A percentile compares a stretch with the other conserved stretches of the same genome.
Conservation (phyloP, 2,797 vertebrate genomes). For the Pseudochirops cupreus region DNA sequence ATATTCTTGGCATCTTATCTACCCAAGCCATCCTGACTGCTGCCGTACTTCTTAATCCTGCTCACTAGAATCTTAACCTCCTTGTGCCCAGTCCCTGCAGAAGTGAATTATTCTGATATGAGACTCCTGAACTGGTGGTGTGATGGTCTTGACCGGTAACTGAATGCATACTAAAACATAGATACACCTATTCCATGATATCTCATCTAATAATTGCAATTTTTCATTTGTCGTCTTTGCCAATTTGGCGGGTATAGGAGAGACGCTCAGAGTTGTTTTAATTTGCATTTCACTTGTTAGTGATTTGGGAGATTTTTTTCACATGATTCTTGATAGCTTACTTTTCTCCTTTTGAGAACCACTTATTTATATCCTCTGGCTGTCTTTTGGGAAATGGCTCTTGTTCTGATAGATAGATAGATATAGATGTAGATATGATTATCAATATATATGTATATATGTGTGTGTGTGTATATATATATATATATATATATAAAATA, state of each 20-base stretch:
- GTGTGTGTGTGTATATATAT: too few relatives aligned
- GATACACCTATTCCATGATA: neutral
- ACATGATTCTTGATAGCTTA: neutral
- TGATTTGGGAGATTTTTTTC: neutral
- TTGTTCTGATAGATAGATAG: neutral
- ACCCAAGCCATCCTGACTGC: neutral
- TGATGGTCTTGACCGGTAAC: neutral
- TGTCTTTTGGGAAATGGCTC: neutral
- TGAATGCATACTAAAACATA: neutral
- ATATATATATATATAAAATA: too few relatives aligned
- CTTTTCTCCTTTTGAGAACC: neutral
- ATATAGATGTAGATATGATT: too few relatives aligned
- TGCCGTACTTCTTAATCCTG: neutral
- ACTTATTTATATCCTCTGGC: neutral
- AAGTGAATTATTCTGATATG: neutral
- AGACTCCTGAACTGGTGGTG: neutral
- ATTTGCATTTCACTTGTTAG: neutral
- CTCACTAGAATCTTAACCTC: neutral
- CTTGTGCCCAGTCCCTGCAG: neutral
- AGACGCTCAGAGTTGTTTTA: neutral
- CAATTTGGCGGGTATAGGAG: neutral
- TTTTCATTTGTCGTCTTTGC: neutral
- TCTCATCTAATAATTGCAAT: neutral
- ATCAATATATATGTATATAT: too few relatives aligned
- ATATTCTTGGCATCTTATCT: neutral